Conservation (phyloP, 2,113 vertebrate genomes). For the Antechinus flavipes region DNA sequence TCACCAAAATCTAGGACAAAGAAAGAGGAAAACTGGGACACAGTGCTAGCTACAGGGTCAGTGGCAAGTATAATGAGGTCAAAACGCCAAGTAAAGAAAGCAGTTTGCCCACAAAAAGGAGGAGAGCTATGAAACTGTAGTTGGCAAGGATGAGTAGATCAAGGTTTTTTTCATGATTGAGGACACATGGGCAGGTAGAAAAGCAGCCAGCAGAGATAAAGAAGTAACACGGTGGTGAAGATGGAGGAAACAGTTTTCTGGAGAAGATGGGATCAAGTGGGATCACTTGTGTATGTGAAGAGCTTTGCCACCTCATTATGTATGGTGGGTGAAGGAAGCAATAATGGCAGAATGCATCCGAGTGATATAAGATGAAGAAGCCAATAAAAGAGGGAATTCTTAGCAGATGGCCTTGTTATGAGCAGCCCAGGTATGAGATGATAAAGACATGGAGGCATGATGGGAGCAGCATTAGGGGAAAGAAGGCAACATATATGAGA, state of each 20-base stretch:
- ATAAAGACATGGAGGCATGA: too few relatives aligned
- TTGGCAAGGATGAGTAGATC: too few relatives aligned
- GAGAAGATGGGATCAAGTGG: not conserved
- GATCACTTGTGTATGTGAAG: too few relatives aligned
- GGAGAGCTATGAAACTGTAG: too few relatives aligned
- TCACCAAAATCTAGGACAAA: not conserved
- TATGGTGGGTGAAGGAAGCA: not conserved
- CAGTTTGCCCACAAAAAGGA: too few relatives aligned
- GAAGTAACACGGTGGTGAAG: not conserved
- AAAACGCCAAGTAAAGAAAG: not conserved
- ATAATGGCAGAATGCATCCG: not conserved
- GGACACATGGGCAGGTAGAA: not conserved
- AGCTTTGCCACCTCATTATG: too few relatives aligned
- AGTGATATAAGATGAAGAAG: not conserved
- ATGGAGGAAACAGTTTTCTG: too few relatives aligned
- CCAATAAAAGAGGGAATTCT: not conserved
- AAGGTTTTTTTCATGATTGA: too few relatives aligned
- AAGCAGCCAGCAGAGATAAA: not conserved
- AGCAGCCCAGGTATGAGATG: too few relatives aligned
- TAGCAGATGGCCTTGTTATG: not conserved
- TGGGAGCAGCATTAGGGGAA: too few relatives aligned
- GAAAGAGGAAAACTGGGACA: too few relatives aligned
- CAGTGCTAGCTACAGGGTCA: not conserved
- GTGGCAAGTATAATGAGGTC: not conserved
- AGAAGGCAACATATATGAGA: too few relatives aligned